phyloP scores from a whole-genome alignment of 2,888 invertebrate genomes.

The Hemistola chrysoprasaria region DNA sequence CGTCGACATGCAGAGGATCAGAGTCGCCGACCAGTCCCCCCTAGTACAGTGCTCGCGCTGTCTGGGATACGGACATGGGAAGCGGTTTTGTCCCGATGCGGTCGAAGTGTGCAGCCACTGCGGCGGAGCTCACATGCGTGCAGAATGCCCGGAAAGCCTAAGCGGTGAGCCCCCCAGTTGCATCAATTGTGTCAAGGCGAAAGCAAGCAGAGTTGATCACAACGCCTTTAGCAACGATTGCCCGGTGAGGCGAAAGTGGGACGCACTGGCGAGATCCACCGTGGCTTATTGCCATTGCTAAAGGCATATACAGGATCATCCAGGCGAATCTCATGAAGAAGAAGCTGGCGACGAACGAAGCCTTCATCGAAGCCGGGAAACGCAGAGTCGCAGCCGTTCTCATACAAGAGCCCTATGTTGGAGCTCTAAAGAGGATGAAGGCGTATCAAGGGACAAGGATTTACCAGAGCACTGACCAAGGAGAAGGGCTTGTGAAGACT shows the following conservation, averaged over 20 bases:
- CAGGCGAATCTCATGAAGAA: no score
- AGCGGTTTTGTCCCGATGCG: slow-evolving; percentile 15
- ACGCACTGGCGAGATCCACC: neutral
- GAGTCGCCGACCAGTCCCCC: slow-evolving; percentile 19
- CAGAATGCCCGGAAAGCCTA: slow-evolving; percentile 9
- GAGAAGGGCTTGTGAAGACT: neutral
- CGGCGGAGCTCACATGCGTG: slow-evolving; percentile 20
- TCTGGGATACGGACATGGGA: neutral
- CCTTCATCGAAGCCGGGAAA: no score
- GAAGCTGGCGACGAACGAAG: neutral
- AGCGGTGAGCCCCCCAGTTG: neutral
- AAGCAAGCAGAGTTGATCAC: neutral
- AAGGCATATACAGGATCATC: neutral
- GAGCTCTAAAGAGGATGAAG: neutral
- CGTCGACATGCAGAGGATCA: slow-evolving; percentile 10
- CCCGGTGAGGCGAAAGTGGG: neutral
- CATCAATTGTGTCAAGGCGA: neutral
- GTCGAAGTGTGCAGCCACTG: slow-evolving; percentile 26
- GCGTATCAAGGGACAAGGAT: no score
- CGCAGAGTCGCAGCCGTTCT: neutral
- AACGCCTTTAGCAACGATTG: neutral
- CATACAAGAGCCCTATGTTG: slow-evolving; percentile 1
- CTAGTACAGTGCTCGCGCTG: slow-evolving; percentile 22
- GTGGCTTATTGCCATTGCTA: slow-evolving; percentile 5
- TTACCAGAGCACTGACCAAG: neutral